phyloP scores from a whole-genome alignment of 1,140 invertebrate genomes.

The Stratiolaelaps scimitus region DNA sequence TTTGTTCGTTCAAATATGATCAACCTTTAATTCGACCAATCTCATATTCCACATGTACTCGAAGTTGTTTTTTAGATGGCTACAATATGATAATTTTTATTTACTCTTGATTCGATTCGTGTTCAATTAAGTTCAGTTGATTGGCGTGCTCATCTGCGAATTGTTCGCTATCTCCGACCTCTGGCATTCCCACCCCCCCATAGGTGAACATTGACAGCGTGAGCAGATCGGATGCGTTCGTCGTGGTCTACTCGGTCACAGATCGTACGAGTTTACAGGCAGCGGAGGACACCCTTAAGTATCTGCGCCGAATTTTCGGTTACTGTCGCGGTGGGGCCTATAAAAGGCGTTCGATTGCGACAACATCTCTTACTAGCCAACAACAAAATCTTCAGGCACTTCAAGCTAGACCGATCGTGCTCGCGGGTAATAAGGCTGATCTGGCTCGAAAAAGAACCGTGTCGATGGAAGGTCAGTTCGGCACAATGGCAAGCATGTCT shows the following conservation, averaged over 20 bases:
- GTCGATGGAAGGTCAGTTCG: slow-evolving; percentile 64
- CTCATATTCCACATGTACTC: too few species aligned
- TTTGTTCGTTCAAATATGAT: too few species aligned
- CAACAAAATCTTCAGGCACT: slow-evolving; percentile 61
- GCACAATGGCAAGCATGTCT: too few species aligned
- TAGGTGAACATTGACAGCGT: slow-evolving; percentile 46
- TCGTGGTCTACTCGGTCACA: slow-evolving; percentile 72
- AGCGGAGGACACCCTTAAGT: slow-evolving; percentile 22
- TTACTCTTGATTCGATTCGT: too few species aligned
- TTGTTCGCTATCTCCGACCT: slow-evolving; percentile 51
- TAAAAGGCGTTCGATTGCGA: background rate
- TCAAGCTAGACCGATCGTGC: slow-evolving; percentile 59
- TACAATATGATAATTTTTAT: too few species aligned
- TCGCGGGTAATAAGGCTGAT: slow-evolving; percentile 91
- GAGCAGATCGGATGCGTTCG: slow-evolving; percentile 61
- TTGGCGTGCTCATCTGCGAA: too few species aligned
- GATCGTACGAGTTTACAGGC: background rate
- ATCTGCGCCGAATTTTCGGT: slow-evolving; percentile 1
- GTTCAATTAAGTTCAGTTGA: too few species aligned
- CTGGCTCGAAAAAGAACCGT: slow-evolving; percentile 76
- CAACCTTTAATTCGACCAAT: too few species aligned
- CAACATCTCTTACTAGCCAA: slow-evolving; percentile 34
- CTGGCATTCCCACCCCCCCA: slow-evolving; percentile 26
- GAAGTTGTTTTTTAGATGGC: too few species aligned
- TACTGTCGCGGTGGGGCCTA: background rate